A percentile compares a stretch with the other conserved stretches of the same genome.
phyloP scores from a whole-genome alignment of 2,888 invertebrate genomes.

The Cancer borealis region DNA sequence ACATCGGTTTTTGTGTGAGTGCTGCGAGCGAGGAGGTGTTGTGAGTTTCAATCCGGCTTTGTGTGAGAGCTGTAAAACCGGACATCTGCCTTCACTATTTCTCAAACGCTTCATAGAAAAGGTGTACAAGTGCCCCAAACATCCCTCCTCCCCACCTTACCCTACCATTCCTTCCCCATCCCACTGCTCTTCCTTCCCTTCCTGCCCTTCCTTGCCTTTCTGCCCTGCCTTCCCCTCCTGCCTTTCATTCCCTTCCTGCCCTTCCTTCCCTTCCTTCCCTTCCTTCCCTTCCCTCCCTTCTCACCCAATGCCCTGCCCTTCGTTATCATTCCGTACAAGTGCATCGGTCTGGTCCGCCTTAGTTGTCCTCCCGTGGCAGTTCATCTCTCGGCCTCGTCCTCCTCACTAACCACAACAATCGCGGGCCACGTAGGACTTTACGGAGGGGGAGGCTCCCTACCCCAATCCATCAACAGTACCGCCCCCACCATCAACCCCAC shows the following conservation, averaged over 20 bases:
- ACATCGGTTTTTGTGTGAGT: background rate
- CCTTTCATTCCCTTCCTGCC: background rate
- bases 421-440: background rate
- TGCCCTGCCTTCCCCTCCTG: background rate
- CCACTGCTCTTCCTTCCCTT: background rate
- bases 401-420: constrained; percentile 35
- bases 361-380: background rate
- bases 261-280: background rate
- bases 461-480: constrained; percentile 14
- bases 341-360: background rate
- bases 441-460: constrained; percentile 40
- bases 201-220: background rate
- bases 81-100: background rate
- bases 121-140: background rate
- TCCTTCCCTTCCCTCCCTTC: background rate
- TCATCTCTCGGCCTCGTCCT: background rate
- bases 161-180: background rate
- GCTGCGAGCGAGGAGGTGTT: background rate
- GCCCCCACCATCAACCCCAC: background rate
- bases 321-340: background rate
- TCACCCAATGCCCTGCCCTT: background rate
- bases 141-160: background rate
- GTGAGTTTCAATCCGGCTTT: background rate
- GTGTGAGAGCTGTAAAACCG: background rate
- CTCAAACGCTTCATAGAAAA: background rate